Evolutionary conservation across 2,888 invertebrate genomes (phyloP).

Genomic region (Lutraria lutraria): DNA sequence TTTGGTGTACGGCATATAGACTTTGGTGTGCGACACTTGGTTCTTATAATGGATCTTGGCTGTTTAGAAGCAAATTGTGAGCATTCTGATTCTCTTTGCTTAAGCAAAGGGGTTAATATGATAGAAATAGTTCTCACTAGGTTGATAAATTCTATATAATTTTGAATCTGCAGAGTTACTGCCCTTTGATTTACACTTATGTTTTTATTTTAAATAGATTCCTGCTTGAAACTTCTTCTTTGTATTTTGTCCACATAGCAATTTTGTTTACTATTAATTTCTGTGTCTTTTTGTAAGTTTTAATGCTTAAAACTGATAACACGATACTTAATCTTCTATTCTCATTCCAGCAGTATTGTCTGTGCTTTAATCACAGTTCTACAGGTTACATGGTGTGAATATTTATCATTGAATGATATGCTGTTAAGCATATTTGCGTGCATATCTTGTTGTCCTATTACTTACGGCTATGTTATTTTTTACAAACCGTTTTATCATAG

Average conservation of each 20-base stretch:
- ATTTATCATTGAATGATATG: neutral
- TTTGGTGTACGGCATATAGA: too few species aligned
- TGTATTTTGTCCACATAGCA: neutral
- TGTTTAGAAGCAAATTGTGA: too few species aligned
- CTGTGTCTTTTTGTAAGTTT: constrained; percentile 3
- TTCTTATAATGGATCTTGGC: too few species aligned
- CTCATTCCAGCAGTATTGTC: neutral
- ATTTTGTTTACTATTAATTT: neutral
- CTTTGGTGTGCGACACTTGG: too few species aligned
- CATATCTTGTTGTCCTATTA: constrained; percentile 1
- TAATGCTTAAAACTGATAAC: neutral
- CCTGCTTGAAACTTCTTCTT: neutral
- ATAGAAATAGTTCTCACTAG: too few species aligned
- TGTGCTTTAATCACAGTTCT: neutral
- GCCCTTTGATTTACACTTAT: too few species aligned
- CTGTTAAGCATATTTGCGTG: neutral
- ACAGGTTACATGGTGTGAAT: neutral
- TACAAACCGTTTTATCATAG: neutral
- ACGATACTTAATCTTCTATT: neutral
- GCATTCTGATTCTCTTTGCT: too few species aligned
- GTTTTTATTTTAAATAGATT: too few species aligned
- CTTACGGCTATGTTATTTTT: neutral
- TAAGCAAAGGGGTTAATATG: too few species aligned
- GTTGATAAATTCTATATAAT: too few species aligned
- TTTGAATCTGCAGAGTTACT: too few species aligned